These are phyloP conservation scores for Macroramphosus scolopax DNA, from an alignment of 2,797 vertebrate species.

Conservation along the genomic window DNA sequence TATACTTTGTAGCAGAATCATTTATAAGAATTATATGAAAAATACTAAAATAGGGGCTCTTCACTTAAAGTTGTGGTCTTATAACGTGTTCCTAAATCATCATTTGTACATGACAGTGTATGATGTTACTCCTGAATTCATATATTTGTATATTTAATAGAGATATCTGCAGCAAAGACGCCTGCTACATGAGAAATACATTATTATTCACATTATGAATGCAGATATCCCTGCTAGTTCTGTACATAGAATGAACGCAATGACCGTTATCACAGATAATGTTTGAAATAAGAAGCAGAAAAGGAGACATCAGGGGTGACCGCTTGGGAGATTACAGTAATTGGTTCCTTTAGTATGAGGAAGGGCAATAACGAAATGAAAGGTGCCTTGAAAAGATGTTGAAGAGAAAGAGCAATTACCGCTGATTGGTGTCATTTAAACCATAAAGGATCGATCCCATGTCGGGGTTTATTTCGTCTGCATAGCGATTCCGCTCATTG, in stretches of 20 bases:
- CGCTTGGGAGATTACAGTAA: constrained; percentile 53
- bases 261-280: constrained; percentile 64
- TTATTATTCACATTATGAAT: constrained; percentile 50
- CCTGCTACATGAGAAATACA: constrained; percentile 26
- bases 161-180: constrained; percentile 7
- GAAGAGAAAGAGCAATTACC: constrained; percentile 48
- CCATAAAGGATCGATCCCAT: constrained; percentile 18
- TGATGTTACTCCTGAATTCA: constrained; percentile 3
- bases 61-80: not conserved
- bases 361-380: constrained; percentile 40
- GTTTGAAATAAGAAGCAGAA: constrained; percentile 52
- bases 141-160: constrained; percentile 23
- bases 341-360: constrained; percentile 42
- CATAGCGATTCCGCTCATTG: constrained; percentile 8
- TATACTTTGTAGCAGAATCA: not conserved
- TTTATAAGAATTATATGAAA: not conserved
- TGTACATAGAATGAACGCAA: constrained; percentile 48
- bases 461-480: constrained; percentile 26
- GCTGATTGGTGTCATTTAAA: constrained; percentile 45
- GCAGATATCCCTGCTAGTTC: constrained; percentile 20
- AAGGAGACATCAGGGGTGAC: constrained; percentile 45
- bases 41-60: constrained; percentile 1
- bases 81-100: no score
- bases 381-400: constrained; percentile 32
- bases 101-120: not conserved